Evolutionary conservation across 2,797 vertebrate genomes (phyloP).

Genomic region (Apogon hyalosoma): DNA sequence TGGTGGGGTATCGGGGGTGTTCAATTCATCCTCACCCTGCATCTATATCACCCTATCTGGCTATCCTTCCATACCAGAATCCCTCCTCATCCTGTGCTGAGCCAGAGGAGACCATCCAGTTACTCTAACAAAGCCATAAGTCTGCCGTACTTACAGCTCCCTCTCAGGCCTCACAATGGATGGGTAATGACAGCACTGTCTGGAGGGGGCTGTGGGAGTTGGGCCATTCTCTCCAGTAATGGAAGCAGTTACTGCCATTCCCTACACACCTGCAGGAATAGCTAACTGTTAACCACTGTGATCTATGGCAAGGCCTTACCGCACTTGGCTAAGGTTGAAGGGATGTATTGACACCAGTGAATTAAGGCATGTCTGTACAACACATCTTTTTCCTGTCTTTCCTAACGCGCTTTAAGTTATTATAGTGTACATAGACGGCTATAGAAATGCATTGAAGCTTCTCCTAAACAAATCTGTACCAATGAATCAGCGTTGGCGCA

Average conservation of each 20-base stretch:
- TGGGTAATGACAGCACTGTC: conserved; percentile 83
- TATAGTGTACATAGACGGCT: conserved; percentile 18
- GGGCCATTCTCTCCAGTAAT: conserved; percentile 79
- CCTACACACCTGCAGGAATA: conserved; percentile 80
- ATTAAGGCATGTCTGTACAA: conserved; percentile 61
- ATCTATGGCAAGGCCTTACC: conserved; percentile 74
- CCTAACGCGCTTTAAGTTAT: conserved; percentile 20
- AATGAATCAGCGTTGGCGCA: conserved; percentile 45
- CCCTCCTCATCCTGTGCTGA: conserved; percentile 64
- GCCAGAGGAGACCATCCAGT: conserved; percentile 78
- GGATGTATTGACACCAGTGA: conserved; percentile 68
- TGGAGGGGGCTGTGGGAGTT: conserved; percentile 79
- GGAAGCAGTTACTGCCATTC: conserved; percentile 80
- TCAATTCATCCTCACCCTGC: conserved; percentile 67
- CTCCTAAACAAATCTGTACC: conserved; percentile 63
- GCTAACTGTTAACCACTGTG: conserved; percentile 78
- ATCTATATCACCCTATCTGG: conserved; percentile 71
- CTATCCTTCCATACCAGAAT: conserved; percentile 57
- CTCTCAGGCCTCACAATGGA: conserved; percentile 83
- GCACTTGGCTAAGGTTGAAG: conserved; percentile 64
- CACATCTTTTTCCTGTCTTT: conserved; percentile 46
- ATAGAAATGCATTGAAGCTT: conserved; percentile 42
- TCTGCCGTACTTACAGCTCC: conserved; percentile 83
- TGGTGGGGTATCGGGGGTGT: conserved; percentile 47
- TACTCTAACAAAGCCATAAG: conserved; percentile 82